phyloP scores from a whole-genome alignment of 2,113 vertebrate species.

The Crotalus viridis region DNA sequence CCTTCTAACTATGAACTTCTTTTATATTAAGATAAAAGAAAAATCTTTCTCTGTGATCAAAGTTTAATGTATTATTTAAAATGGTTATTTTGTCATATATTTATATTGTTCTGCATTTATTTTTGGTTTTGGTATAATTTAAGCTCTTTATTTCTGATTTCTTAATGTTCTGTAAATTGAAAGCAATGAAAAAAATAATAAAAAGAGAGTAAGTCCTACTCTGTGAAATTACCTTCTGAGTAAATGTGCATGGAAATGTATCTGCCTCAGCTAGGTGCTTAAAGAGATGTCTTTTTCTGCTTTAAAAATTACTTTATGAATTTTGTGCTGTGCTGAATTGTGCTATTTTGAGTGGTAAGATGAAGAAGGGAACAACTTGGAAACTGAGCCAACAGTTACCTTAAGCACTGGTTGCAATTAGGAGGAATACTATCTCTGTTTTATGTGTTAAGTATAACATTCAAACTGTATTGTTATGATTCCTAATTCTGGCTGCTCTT shows the following conservation, averaged over 20 bases:
- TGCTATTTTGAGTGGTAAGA: background rate
- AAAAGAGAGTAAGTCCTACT: background rate
- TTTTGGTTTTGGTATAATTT: background rate
- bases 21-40: background rate
- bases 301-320: background rate
- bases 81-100: background rate
- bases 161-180: background rate
- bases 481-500: background rate
- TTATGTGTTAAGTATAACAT: background rate
- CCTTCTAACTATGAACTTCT: background rate
- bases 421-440: background rate
- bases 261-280: background rate
- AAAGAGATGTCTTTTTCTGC: background rate
- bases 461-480: background rate
- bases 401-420: background rate
- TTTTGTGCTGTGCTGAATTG: background rate
- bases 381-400: background rate
- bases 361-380: background rate
- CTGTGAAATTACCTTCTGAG: background rate
- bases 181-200: background rate
- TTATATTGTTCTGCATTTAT: background rate
- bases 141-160: background rate
- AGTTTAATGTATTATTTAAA: background rate
- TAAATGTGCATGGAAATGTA: background rate
- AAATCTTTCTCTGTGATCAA: background rate